Conservation (phyloP, 2,888 invertebrate species). For the Antitype chi region DNA sequence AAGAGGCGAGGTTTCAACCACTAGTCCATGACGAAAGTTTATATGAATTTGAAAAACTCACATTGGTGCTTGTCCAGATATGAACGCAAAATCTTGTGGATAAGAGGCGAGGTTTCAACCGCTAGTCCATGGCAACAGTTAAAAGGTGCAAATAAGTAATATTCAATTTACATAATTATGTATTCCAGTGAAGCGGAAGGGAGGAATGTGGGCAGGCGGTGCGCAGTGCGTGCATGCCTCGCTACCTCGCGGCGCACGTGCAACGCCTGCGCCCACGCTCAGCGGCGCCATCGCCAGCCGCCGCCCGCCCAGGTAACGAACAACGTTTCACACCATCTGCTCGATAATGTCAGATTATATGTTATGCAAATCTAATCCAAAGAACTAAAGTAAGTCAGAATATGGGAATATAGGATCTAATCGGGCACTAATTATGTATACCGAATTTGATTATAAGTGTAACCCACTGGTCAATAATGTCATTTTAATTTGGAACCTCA, state of each 20-base stretch:
- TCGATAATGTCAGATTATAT: not conserved
- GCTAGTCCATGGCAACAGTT: not conserved
- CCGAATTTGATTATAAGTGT: not conserved
- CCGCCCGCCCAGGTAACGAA: constrained; percentile 86
- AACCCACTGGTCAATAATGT: not conserved
- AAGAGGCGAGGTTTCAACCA: no score
- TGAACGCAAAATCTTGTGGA: not conserved
- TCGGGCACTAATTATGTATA: not conserved
- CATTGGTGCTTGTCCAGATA: not conserved
- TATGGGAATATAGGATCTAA: not conserved
- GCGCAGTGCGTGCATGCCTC: constrained; percentile 89
- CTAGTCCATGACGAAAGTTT: no score
- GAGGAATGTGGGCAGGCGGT: constrained; percentile 89
- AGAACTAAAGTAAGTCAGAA: not conserved
- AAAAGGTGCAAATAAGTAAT: not conserved
- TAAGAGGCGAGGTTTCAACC: not conserved
- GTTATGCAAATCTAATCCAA: not conserved
- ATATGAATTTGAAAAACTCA: not conserved
- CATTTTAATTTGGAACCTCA: not conserved
- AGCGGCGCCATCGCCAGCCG: constrained; percentile 88
- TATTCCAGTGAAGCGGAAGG: constrained; percentile 83
- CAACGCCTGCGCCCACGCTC: constrained; percentile 88
- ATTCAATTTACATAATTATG: not conserved
- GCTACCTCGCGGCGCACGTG: constrained; percentile 87
- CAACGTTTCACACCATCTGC: not conserved